phyloP scores from a whole-genome alignment of 1,140 invertebrate genomes.

The Pseudomyrmex cubaensis region DNA sequence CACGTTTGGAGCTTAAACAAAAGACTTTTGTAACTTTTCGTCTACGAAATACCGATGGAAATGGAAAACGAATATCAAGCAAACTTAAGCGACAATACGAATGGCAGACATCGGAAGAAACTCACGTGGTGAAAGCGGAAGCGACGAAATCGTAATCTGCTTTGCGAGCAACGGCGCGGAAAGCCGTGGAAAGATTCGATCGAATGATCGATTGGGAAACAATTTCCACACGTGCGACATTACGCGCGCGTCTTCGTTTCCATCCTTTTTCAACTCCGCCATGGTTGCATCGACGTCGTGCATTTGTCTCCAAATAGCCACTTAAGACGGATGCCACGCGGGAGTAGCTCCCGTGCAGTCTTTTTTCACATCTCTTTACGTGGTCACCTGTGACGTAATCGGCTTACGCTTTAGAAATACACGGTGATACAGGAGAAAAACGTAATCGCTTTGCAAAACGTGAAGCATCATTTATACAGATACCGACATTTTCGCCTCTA shows the following conservation, averaged over 20 bases:
- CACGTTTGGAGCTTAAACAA: constrained; percentile 8
- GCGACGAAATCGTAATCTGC: constrained; percentile 41
- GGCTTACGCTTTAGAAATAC: constrained; percentile 25
- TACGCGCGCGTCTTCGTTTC: background rate
- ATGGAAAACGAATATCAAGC: constrained; percentile 1
- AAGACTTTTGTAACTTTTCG: background rate
- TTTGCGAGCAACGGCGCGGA: constrained; percentile 8
- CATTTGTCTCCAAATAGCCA: constrained; percentile 51
- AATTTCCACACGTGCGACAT: constrained; percentile 63
- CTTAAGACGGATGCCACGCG: constrained; percentile 59
- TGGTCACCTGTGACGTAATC: constrained; percentile 60
- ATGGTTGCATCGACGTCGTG: constrained; percentile 40
- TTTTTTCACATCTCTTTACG: constrained; percentile 32
- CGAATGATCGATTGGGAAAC: constrained; percentile 69
- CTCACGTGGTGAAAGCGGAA: background rate
- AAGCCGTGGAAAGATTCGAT: constrained; percentile 57
- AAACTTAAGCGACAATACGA: background rate
- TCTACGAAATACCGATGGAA: background rate
- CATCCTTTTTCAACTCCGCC: background rate
- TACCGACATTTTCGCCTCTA: no score
- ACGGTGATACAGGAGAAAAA: constrained; percentile 5
- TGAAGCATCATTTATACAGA: no score
- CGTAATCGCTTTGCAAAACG: no score
- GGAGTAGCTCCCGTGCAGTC: constrained; percentile 14
- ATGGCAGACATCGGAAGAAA: background rate